Evolutionary conservation across 1,140 invertebrate species (phyloP).

Genomic region (Colletes gigas): DNA sequence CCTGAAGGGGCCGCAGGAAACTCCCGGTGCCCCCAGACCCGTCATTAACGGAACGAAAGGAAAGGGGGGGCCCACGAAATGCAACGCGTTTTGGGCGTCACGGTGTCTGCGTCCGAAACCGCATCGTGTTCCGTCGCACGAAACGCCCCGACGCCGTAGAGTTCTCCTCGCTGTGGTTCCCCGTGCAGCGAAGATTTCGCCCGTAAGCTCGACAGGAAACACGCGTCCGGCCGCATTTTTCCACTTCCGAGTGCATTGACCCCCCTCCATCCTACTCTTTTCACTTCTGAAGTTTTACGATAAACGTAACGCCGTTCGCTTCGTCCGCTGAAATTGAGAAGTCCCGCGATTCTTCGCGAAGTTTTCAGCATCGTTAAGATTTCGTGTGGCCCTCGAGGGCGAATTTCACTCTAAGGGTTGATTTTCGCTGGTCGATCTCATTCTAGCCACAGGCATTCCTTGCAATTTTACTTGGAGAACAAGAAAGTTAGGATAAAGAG

Average conservation of each 20-base stretch:
- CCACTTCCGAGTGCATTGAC: conserved; percentile 8
- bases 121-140: conserved; percentile 58
- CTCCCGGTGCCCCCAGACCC: neutral
- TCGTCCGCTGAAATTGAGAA: neutral
- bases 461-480: no score
- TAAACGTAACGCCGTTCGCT: neutral
- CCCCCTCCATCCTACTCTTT: neutral
- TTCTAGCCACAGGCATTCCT: no score
- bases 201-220: conserved; percentile 65
- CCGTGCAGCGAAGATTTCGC: conserved; percentile 56
- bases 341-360: no score
- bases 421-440: no score
- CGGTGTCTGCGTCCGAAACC: conserved; percentile 68
- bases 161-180: conserved; percentile 17
- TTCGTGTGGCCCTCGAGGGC: no score
- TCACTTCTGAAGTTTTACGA: neutral
- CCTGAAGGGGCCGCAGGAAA: conserved; percentile 10
- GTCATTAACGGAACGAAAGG: neutral
- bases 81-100: conserved; percentile 70
- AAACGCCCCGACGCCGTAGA: conserved; percentile 25
- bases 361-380: no score
- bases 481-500: no score
- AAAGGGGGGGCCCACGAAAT: conserved; percentile 45
- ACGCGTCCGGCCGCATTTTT: conserved; percentile 62
- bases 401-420: no score